Evolutionary conservation across 2,888 invertebrate species (phyloP).

Genomic region (Melinaea menophilus): DNA sequence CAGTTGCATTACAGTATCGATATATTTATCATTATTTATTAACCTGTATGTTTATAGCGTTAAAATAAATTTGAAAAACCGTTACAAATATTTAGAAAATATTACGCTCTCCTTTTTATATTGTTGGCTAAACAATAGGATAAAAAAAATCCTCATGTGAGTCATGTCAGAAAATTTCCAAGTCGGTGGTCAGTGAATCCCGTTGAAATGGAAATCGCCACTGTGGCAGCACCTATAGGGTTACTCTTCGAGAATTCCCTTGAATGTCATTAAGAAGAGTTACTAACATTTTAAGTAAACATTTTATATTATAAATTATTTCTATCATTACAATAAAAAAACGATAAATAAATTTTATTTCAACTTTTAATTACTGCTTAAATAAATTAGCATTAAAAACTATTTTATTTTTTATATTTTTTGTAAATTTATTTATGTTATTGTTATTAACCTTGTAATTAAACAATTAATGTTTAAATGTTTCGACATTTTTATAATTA

Average conservation of each 20-base stretch:
- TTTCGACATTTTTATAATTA: no score
- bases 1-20: not conserved
- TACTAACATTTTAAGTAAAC: slow-evolving; percentile 4
- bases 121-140: not conserved
- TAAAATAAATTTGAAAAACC: not conserved
- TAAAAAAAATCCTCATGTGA: slow-evolving; percentile 14
- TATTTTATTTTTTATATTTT: no score
- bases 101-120: not conserved
- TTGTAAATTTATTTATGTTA: no score
- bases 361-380: no score
- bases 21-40: not conserved
- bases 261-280: slow-evolving; percentile 11
- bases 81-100: not conserved
- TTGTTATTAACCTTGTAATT: no score
- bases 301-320: not conserved
- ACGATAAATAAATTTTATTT: no score
- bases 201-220: slow-evolving; percentile 51
- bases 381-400: no score
- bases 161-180: slow-evolving; percentile 32
- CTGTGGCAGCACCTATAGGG: slow-evolving; percentile 52
- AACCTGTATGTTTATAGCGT: not conserved
- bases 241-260: slow-evolving; percentile 50
- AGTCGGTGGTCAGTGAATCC: slow-evolving; percentile 33
- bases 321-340: no score
- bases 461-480: no score